Percentiles rank a stretch among this genome's conserved stretches.
Conservation (phyloP, 2,113 vertebrate genomes). For the Sakesphorus luctuosus region DNA sequence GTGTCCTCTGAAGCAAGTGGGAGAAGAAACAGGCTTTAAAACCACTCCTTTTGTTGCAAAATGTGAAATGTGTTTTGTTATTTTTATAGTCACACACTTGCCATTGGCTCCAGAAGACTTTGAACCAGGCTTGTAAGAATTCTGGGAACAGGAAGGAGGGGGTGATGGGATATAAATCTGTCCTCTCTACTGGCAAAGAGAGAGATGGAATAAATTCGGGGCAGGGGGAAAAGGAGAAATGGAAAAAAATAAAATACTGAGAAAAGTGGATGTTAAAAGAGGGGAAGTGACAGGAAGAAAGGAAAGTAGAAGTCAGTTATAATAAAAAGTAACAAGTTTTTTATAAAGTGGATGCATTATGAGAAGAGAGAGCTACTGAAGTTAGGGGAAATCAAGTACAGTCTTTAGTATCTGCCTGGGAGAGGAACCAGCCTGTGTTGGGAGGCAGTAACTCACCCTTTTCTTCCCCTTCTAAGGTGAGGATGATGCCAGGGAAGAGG, state of each 20-base stretch:
- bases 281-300: neutral
- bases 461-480: neutral
- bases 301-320: neutral
- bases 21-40: slow-evolving; percentile 7
- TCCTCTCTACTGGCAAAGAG: neutral
- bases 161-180: neutral
- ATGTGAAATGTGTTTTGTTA: neutral
- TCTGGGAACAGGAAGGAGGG: neutral
- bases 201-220: neutral
- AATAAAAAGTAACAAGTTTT: neutral
- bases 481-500: fast-evolving
- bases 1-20: slow-evolving; percentile 5
- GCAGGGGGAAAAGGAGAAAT: neutral
- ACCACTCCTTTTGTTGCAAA: neutral
- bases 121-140: neutral
- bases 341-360: neutral
- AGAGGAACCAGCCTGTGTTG: neutral
- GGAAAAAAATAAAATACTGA: neutral
- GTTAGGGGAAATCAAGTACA: fast-evolving
- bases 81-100: neutral
- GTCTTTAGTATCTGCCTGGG: neutral
- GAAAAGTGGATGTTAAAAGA: neutral
- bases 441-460: neutral
- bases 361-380: neutral
- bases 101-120: neutral